Base-by-base conservation (phyloP, 2,113 vertebrate genomes). In the Pan paniscus region DNA sequence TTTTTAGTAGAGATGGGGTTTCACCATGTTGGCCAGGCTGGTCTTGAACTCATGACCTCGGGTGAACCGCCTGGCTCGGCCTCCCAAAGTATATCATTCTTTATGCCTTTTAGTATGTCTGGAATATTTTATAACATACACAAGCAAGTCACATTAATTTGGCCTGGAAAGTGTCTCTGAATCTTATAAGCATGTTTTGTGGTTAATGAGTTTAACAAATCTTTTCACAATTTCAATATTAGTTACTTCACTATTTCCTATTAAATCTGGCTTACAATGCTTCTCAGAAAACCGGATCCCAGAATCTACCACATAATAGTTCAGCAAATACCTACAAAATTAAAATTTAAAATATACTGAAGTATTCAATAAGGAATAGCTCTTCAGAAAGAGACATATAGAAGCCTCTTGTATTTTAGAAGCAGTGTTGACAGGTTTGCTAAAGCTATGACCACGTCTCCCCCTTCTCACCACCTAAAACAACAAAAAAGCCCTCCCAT, bases 211-310 rank as follows among this genome's bases (percentile, higher is more conserved):
- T 14, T 76, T 95, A 93, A 84, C 40, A 85, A 91, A 94, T 92
- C n/a, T 57, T 67, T 81, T 85, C 57, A 81, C 72, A 97, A 93
- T 92, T 96, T n/a, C 32, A 95, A 50, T 96, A 91, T 32, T 87
- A 92, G 50, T 61, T 80, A 83, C 52, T 83, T 75, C 8, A 25
- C 18, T 81, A 68, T 79, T 84, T 73, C 40, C 87, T 78, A 94
- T 59, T 89, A 90, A 72, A 61, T 81, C 32, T 89, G 40, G 30
- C 61, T 97, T 83, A 83, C 7, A 18, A 43, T 57, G 48, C 32
- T 87, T 13, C 90, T 35, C 40, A 9, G 18, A 92, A 96, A 94
- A 95, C 73, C 48, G 20, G 5, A 82, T 78, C 78, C 67, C 85
- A 90, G 48, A 95, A 82, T 89, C 67, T 59, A 86, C 46, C 11